Evolutionary conservation across 2,797 vertebrate species (phyloP).

Genomic region (Macrochelys suwanniensis): DNA sequence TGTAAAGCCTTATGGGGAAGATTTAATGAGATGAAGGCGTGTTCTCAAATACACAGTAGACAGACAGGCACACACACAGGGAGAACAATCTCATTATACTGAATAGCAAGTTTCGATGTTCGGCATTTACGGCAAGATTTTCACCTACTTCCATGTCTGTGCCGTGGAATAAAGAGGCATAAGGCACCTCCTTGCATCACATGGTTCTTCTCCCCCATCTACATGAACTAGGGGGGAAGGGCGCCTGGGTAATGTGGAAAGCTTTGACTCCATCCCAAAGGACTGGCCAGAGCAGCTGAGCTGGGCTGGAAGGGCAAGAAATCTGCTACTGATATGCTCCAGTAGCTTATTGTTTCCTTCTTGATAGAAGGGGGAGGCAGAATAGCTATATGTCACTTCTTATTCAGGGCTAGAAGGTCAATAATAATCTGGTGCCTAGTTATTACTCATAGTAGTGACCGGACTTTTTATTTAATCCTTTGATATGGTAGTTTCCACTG

Average conservation of each 20-base stretch:
- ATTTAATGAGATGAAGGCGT: neutral
- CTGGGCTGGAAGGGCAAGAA: neutral
- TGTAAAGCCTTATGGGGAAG: neutral
- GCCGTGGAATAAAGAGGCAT: neutral
- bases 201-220: neutral
- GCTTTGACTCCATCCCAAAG: neutral
- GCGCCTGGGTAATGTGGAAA: neutral
- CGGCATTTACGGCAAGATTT: neutral
- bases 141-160: fast-evolving
- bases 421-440: conserved; percentile 2
- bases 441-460: conserved; percentile 5
- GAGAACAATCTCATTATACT: neutral
- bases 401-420: neutral
- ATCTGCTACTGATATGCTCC: neutral
- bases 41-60: neutral
- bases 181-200: neutral
- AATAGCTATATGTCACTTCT: neutral
- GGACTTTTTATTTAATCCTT: neutral
- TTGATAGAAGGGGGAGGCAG: neutral
- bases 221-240: neutral
- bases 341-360: neutral
- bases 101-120: neutral
- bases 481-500: neutral
- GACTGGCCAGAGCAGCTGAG: neutral
- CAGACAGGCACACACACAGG: neutral